Conservation (phyloP, 2,113 vertebrate genomes). For the Paratilapia polleni region DNA sequence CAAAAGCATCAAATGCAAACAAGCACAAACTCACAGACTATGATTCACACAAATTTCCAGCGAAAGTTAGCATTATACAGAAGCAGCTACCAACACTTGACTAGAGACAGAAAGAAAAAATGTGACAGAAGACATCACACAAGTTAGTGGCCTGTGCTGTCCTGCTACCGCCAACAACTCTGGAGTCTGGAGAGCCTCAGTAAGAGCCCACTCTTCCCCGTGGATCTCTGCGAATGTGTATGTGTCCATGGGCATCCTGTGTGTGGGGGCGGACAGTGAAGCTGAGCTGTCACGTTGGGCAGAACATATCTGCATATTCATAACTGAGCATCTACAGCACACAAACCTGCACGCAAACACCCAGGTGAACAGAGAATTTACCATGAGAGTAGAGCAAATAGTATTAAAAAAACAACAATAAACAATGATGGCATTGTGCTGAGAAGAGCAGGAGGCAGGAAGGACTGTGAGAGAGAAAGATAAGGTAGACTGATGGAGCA, state of each 20-base stretch:
- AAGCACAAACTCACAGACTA: slow-evolving; percentile 12
- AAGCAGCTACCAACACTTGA: slow-evolving; percentile 11
- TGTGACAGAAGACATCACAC: slow-evolving; percentile 7
- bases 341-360: neutral
- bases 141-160: neutral
- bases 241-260: slow-evolving; percentile 62
- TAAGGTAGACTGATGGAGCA: slow-evolving; percentile 23
- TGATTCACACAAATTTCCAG: neutral
- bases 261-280: slow-evolving; percentile 67
- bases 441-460: neutral
- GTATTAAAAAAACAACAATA: neutral
- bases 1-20: neutral
- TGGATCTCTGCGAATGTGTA: slow-evolving; percentile 37
- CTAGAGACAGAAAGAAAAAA: neutral
- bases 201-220: slow-evolving; percentile 28
- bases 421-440: neutral
- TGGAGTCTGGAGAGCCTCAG: slow-evolving; percentile 24
- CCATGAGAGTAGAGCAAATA: neutral
- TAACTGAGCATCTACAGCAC: slow-evolving; percentile 39
- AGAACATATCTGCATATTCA: slow-evolving; percentile 73
- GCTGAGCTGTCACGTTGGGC: slow-evolving; percentile 61
- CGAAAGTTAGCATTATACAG: slow-evolving; percentile 3
- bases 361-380: slow-evolving; percentile 8
- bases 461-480: slow-evolving; percentile 6
- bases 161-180: slow-evolving; percentile 16